Conservation (phyloP, 2,113 vertebrate species). For the Thermophis baileyi region DNA sequence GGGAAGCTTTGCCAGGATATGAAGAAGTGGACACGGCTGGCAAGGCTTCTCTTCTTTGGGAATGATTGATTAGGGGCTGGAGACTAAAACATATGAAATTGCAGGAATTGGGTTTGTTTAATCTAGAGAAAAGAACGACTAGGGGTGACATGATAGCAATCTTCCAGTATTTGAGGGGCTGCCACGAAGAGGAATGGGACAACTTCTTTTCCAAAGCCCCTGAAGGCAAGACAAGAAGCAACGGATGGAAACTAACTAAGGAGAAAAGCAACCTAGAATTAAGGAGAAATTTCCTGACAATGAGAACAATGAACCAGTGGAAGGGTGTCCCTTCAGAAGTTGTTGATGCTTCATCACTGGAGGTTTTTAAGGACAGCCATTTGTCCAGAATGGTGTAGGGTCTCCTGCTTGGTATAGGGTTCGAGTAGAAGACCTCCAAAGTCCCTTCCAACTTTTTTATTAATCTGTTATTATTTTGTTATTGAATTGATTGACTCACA, state of each 20-base stretch:
- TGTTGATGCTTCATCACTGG: neutral
- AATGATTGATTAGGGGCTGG: neutral
- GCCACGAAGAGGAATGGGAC: no score
- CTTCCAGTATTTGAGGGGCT: neutral
- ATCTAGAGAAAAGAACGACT: no score
- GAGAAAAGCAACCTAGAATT: neutral
- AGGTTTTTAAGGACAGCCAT: neutral
- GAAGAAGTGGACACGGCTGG: neutral
- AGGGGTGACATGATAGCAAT: neutral
- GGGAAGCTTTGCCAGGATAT: neutral
- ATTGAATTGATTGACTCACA: constrained; percentile 30
- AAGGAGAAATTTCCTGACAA: neutral
- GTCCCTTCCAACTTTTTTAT: neutral
- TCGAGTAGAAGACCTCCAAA: neutral
- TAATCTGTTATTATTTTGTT: neutral
- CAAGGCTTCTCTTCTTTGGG: neutral
- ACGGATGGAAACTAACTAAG: neutral
- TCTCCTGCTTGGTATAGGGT: neutral
- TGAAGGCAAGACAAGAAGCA: neutral
- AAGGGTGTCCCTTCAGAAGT: neutral
- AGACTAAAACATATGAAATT: accelerated
- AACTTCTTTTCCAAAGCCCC: neutral
- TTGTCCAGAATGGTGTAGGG: neutral
- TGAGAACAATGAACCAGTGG: neutral
- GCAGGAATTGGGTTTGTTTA: neutral